Evolutionary conservation across 2,797 vertebrate genomes (phyloP).

Genomic region (Oryzias sinensis): DNA sequence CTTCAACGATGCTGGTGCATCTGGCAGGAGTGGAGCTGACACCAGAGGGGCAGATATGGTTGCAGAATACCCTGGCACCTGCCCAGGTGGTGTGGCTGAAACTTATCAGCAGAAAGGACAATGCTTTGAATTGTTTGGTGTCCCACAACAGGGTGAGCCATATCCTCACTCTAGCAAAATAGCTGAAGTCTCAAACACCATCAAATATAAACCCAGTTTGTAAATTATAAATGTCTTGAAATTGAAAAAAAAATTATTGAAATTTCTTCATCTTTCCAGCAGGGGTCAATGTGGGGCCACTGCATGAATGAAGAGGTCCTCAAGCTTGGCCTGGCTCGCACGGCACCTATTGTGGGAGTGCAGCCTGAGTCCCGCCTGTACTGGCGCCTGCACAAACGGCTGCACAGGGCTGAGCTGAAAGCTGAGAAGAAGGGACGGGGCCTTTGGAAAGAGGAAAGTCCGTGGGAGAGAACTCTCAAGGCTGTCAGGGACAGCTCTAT

Average conservation of each 20-base stretch:
- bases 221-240: neutral
- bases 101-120: conserved; percentile 83
- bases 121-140: conserved; percentile 84
- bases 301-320: conserved; percentile 89
- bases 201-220: neutral
- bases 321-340: conserved; percentile 84
- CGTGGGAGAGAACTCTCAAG: conserved; percentile 69
- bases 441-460: conserved; percentile 85
- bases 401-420: conserved; percentile 86
- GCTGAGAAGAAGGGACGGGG: conserved; percentile 86
- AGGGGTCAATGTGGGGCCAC: conserved; percentile 78
- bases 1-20: conserved; percentile 77
- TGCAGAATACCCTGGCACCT: conserved; percentile 78
- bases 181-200: neutral
- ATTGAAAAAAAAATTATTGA: neutral
- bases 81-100: conserved; percentile 86
- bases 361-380: conserved; percentile 76
- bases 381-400: conserved; percentile 85
- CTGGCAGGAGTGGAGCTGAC: conserved; percentile 91
- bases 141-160: conserved; percentile 66
- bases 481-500: conserved; percentile 47
- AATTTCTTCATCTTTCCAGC: conserved; percentile 32
- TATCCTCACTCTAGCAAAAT: neutral
- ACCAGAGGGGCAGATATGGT: conserved; percentile 78
- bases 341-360: conserved; percentile 77